Evolutionary conservation across 1,140 invertebrate genomes (phyloP), one percentile per base, ranked within the genome.

Genomic region (Arctopsyche grandis): DNA sequence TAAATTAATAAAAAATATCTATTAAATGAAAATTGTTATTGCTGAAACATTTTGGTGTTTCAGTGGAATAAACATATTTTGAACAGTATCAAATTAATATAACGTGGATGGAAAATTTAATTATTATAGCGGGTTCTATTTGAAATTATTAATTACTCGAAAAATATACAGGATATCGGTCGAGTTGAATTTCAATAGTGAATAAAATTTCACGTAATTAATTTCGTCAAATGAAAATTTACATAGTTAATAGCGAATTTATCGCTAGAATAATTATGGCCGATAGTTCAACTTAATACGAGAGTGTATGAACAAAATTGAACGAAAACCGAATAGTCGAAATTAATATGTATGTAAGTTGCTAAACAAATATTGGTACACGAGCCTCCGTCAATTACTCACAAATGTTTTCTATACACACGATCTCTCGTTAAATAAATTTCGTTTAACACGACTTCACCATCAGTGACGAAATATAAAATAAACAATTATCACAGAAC

Each of bases 401-500:
- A 60, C 16, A 60, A 60, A 60, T 21, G 19, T 60, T 60, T 60
- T 21, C 16, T 19, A 21, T 9, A 60, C 56, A 60, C 56, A 19
- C 56, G 14, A 19, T 7, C 21, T 60, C 21, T 60, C 16, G 16
- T 9, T 60, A 60, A 60, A 60, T 60, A 60, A 60, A 60, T 60
- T 60, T 52, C 12, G 16, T 52, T 46, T 60, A 38, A 60, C 14
- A 60, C 21, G 16, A 60, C 16, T 60, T 60, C 21, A 60, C n/a
- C 56, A 60, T 60, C 56, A 19, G n/a, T 60, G 56, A 19, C 56
- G 56, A 60, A 60, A 60, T 60, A 60, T 19, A 60, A 60, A 60
- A 21, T 21, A 60, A 60, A 60, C 56, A 60, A 60, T 60, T 60
- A 21, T 38, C n/a, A n/a, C n/a, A 38, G 16, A 60, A 60, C 56